phyloP scores from a whole-genome alignment of 2,797 vertebrate species.

The Gobionotothen gibberifrons region DNA sequence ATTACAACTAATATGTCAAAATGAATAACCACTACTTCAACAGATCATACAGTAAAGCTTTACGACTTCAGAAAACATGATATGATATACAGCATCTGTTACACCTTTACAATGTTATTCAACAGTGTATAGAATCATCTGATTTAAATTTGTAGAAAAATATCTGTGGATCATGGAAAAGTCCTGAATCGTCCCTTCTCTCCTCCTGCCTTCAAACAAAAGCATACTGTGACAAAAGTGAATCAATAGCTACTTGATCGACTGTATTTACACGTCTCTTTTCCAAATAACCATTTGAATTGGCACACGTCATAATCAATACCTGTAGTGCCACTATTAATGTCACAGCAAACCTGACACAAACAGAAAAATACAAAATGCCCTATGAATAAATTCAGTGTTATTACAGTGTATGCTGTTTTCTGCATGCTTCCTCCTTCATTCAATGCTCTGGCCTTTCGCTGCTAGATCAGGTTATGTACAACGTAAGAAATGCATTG shows the following conservation, averaged over 20 bases:
- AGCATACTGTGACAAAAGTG: slow-evolving; percentile 79
- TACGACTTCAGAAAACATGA: slow-evolving; percentile 82
- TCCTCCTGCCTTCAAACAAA: slow-evolving; percentile 82
- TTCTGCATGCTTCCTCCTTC: slow-evolving; percentile 83
- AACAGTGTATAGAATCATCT: slow-evolving; percentile 87
- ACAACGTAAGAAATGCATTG: slow-evolving; percentile 72
- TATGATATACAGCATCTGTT: slow-evolving; percentile 86
- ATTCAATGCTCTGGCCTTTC: slow-evolving; percentile 80
- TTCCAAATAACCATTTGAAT: slow-evolving; percentile 75
- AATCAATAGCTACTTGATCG: slow-evolving; percentile 77
- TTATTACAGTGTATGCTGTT: slow-evolving; percentile 83
- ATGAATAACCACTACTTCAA: slow-evolving; percentile 82
- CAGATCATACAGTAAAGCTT: slow-evolving; percentile 83
- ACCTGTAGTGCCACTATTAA: slow-evolving; percentile 81
- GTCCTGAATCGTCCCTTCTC: slow-evolving; percentile 84
- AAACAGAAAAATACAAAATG: slow-evolving; percentile 83
- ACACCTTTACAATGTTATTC: slow-evolving; percentile 86
- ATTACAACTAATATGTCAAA: slow-evolving; percentile 79
- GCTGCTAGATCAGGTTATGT: slow-evolving; percentile 73
- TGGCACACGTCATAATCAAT: slow-evolving; percentile 80
- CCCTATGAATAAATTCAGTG: slow-evolving; percentile 84
- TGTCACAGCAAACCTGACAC: slow-evolving; percentile 82
- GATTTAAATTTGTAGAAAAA: slow-evolving; percentile 88
- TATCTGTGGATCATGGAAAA: slow-evolving; percentile 86
- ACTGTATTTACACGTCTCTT: slow-evolving; percentile 79